phyloP scores from a whole-genome alignment of 2,888 invertebrate genomes.

The Eupelmus urozonus region DNA sequence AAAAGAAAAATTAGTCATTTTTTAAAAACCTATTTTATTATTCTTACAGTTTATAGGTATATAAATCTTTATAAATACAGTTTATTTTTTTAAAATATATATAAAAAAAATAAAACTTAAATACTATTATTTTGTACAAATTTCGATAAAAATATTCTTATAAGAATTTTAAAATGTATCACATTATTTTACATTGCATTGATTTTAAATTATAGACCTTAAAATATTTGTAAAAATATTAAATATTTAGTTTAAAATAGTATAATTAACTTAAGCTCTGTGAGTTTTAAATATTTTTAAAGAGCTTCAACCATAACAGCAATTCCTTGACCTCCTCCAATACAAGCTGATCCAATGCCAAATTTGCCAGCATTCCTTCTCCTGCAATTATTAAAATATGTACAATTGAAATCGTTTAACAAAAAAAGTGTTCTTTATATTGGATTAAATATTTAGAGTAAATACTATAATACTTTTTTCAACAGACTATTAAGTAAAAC shows the following conservation, averaged over 20 bases:
- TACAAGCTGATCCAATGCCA: conserved; percentile 97
- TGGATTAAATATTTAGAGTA: neutral
- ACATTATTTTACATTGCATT: conserved; percentile 44
- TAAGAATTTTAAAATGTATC: conserved; percentile 19
- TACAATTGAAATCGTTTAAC: neutral
- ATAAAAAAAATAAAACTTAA: conserved; percentile 55
- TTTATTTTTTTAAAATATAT: conserved; percentile 17
- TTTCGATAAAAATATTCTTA: conserved; percentile 20
- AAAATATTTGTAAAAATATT: conserved; percentile 1
- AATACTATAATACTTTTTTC: neutral
- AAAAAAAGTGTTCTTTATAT: neutral
- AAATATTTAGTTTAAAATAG: conserved; percentile 12
- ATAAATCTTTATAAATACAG: conserved; percentile 17
- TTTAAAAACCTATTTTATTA: conserved; percentile 26
- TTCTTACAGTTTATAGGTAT: neutral
- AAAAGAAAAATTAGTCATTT: neutral
- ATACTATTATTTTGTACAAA: conserved; percentile 15
- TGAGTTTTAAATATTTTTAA: conserved; percentile 73
- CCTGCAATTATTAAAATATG: conserved; percentile 77
- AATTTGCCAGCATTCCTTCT: conserved; percentile 91
- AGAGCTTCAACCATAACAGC: conserved; percentile 91
- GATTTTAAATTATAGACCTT: conserved; percentile 7
- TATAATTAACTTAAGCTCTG: neutral
- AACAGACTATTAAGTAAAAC: neutral
- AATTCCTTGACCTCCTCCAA: conserved; percentile 99